These are phyloP conservation scores for Acleris holmiana DNA, from an alignment of 2,888 invertebrate species.

Conservation along the genomic window DNA sequence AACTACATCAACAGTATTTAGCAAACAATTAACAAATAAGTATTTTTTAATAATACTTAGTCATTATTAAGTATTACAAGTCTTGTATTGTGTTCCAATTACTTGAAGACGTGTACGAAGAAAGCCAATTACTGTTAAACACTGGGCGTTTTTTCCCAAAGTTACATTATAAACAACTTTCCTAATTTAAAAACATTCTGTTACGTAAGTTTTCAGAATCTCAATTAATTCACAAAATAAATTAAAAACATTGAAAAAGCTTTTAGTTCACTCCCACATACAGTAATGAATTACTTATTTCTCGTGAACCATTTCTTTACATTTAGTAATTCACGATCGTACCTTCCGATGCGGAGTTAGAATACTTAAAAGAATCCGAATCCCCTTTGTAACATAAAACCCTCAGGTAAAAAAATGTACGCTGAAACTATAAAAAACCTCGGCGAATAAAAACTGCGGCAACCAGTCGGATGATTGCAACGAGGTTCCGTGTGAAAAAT, in stretches of 20 bases:
- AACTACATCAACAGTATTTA: no score
- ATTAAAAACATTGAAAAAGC: background rate
- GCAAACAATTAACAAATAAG: no score
- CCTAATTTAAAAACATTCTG: no score
- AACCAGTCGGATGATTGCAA: background rate
- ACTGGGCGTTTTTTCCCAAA: no score
- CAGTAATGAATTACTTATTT: slow-evolving; percentile 15
- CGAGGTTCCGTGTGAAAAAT: slow-evolving; percentile 1
- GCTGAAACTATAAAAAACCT: slow-evolving; percentile 14
- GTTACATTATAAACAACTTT: background rate
- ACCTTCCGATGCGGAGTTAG: slow-evolving; percentile 11
- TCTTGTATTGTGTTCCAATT: no score
- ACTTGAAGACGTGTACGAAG: no score
- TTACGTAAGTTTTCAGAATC: background rate
- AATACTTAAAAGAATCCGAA: slow-evolving; percentile 16
- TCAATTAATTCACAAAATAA: background rate
- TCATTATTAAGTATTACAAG: no score
- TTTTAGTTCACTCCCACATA: background rate
- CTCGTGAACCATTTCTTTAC: background rate
- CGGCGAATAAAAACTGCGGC: slow-evolving; percentile 10
- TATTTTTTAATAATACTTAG: no score
- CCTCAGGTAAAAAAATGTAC: slow-evolving; percentile 18
- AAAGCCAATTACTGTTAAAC: no score
- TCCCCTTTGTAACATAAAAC: slow-evolving; percentile 28
- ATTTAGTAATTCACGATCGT: slow-evolving; percentile 20